Evolutionary conservation across 2,888 invertebrate genomes (phyloP).

Genomic region (Apomyelois bistriatella): DNA sequence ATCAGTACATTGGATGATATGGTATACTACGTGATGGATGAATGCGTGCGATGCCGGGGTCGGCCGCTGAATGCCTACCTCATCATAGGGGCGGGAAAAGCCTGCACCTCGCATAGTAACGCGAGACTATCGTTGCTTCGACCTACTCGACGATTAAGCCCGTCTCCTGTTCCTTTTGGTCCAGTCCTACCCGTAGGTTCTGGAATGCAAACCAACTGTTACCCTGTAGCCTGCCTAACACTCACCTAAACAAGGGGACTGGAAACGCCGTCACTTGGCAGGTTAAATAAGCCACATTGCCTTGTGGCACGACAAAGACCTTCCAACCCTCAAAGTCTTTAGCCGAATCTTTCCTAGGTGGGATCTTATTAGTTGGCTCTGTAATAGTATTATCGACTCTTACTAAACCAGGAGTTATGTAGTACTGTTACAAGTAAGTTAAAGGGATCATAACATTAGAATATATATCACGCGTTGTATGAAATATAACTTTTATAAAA

Average conservation of each 20-base stretch:
- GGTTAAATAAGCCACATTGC: constrained; percentile 79
- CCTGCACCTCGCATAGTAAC: constrained; percentile 88
- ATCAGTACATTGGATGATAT: constrained; percentile 71
- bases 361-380: constrained; percentile 82
- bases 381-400: constrained; percentile 31
- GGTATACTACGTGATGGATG: constrained; percentile 70
- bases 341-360: constrained; percentile 79
- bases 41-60: constrained; percentile 70
- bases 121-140: constrained; percentile 74
- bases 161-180: constrained; percentile 83
- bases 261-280: constrained; percentile 86
- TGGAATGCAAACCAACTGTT: constrained; percentile 65
- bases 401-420: background rate
- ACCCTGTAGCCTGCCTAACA: constrained; percentile 44
- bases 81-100: constrained; percentile 87
- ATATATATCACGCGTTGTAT: background rate
- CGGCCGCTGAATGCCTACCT: constrained; percentile 81
- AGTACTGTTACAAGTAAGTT: background rate
- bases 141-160: constrained; percentile 79
- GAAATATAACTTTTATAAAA: background rate
- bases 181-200: constrained; percentile 86
- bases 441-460: background rate
- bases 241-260: constrained; percentile 85
- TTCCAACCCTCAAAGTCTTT: constrained; percentile 83
- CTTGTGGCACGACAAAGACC: constrained; percentile 75